Evolutionary conservation across 2,797 vertebrate genomes (phyloP).

Genomic region (Eupleurogrammus muticus): DNA sequence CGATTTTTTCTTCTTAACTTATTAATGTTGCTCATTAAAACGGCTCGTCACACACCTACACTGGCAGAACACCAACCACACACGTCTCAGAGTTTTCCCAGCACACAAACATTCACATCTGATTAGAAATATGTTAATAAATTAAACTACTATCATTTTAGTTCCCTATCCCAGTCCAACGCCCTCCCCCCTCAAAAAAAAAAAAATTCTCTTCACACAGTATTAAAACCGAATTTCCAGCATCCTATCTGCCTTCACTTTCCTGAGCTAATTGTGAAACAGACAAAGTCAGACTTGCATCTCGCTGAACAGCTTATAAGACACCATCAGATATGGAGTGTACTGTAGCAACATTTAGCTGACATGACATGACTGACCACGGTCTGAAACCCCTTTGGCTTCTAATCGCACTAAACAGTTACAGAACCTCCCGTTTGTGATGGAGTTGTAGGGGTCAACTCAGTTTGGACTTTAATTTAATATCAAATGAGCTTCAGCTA

Average conservation of each 20-base stretch:
- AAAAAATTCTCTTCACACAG: slow-evolving; percentile 16
- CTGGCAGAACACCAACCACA: slow-evolving; percentile 28
- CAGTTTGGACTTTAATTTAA: background rate
- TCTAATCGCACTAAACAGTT: slow-evolving; percentile 11
- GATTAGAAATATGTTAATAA: slow-evolving; percentile 75
- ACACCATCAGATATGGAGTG: slow-evolving; percentile 45
- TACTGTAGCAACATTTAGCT: slow-evolving; percentile 15
- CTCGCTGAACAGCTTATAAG: slow-evolving; percentile 31
- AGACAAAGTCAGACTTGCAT: slow-evolving; percentile 37
- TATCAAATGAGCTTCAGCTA: background rate
- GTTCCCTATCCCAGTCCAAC: background rate
- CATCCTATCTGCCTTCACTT: slow-evolving; percentile 19
- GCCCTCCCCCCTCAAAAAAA: background rate
- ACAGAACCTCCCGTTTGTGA: slow-evolving; percentile 16
- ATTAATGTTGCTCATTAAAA: slow-evolving; percentile 9
- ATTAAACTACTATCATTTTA: slow-evolving; percentile 66
- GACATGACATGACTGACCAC: slow-evolving; percentile 5
- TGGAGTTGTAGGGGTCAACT: slow-evolving; percentile 20
- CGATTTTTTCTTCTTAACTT: slow-evolving; percentile 12
- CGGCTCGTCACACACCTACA: slow-evolving; percentile 29
- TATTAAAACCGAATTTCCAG: slow-evolving; percentile 27
- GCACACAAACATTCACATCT: slow-evolving; percentile 63
- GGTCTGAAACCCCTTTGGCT: slow-evolving; percentile 20
- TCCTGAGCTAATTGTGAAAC: slow-evolving; percentile 52
- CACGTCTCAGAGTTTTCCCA: slow-evolving; percentile 36